Percentiles rank a stretch among this genome's conserved stretches.
Conservation (phyloP, 2,888 invertebrate species). For the Celastrina argiolus region DNA sequence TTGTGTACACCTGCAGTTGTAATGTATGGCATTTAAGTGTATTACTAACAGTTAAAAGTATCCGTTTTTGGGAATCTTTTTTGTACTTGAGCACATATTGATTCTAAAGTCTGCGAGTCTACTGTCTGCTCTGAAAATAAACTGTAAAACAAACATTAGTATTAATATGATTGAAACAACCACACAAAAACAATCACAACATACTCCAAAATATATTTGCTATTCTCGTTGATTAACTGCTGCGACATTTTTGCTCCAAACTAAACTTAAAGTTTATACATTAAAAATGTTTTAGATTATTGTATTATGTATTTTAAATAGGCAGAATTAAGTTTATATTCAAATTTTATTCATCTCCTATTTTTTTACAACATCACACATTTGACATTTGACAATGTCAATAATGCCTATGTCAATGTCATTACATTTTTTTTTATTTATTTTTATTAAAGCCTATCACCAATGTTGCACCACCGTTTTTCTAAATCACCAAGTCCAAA, state of each 20-base stretch:
- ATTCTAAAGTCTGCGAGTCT: constrained; percentile 86
- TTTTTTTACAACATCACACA: too few relatives aligned
- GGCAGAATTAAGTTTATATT: not conserved
- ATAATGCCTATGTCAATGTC: too few relatives aligned
- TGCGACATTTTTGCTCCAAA: constrained; percentile 50
- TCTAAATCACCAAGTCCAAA: too few relatives aligned
- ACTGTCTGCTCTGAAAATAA: constrained; percentile 85
- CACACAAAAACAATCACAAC: constrained; percentile 35
- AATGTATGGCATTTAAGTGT: not conserved
- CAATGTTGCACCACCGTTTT: too few relatives aligned
- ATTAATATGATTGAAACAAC: constrained; percentile 12
- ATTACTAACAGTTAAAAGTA: constrained; percentile 83
- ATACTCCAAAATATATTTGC: constrained; percentile 73
- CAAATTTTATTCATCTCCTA: not conserved
- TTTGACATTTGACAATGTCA: too few relatives aligned
- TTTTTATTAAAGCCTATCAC: too few relatives aligned
- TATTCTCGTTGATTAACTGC: constrained; percentile 65
- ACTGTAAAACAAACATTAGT: constrained; percentile 55
- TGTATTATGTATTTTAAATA: not conserved
- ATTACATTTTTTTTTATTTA: too few relatives aligned
- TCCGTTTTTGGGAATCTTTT: constrained; percentile 88
- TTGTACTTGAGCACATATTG: constrained; percentile 85
- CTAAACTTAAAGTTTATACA: not conserved
- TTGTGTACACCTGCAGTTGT: not conserved
- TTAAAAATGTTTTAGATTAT: not conserved